Base-by-base conservation (phyloP, 2,888 invertebrate species). In the Mythimna impura region DNA sequence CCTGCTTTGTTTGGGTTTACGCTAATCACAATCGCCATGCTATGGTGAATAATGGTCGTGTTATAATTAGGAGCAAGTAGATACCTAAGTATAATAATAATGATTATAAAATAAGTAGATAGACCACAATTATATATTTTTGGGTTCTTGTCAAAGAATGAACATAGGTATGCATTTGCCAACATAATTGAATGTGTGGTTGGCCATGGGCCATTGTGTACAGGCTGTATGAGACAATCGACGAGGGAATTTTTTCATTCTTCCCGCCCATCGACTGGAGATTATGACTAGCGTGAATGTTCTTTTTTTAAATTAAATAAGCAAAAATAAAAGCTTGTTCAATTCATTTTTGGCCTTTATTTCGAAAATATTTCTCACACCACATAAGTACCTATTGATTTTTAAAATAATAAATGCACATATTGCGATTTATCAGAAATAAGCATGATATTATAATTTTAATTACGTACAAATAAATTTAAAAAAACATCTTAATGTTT, bases 321-420 rank as follows among this genome's bases (percentile, higher is more conserved):
- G 25, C 17, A 5, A 0, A 52, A 52, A 52, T 7, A 58, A 43
- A 58, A 54, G 17, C 14, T 14, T 2, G 9, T 34, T 52, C 0
- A n/a, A 14, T 20, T 75, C 47, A 30, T 69, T 10, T 1, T 50
- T 20, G 22, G 12, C 34, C 50, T 75, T 80, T 78, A 78, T 74
- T 78, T 73, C 40, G 9, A 66, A 78, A 78, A 62, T 57, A 57
- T 0, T 52, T 20, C 14, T 50, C 54, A 73, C 54, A 63, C 25
- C 40, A 43, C 50, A 55, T 62, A 47, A n/a, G n/a, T n/a, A n/a
- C n/a, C n/a, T n/a, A 61, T 67, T 40, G 0, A 47, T 40, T 40
- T 65, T 25, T 25, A 10, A 20, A 14, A n/a, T 73, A 30, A 40
- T 72, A 67, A 69, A 87, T 83, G 86, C 86, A 87, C 86, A 81